Percentiles rank a stretch among this genome's conserved stretches.
These are phyloP conservation scores for Brachyhypopomus gauderio DNA, from an alignment of 2,113 vertebrate genomes.

Conservation along the genomic window DNA sequence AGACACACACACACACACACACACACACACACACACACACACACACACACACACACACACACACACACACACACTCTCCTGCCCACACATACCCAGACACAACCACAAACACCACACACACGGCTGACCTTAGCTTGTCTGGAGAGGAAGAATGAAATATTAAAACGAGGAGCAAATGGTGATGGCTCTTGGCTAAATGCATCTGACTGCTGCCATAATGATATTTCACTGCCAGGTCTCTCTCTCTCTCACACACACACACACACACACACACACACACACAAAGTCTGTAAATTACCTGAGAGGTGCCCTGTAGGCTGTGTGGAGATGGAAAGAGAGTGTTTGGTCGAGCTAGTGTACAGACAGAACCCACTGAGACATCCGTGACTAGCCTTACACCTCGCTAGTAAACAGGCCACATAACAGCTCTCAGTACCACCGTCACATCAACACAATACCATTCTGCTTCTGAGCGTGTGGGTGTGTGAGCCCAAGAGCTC, in stretches of 20 bases:
- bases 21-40: not conserved
- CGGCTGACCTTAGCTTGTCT: conserved; percentile 1
- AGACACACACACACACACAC: not conserved
- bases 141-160: conserved; percentile 19
- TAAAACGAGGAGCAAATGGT: conserved; percentile 39
- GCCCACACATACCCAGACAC: not conserved
- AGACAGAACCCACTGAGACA: not conserved
- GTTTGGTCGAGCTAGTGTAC: not conserved
- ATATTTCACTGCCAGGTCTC: conserved; percentile 59
- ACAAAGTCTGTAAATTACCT: not conserved
- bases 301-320: not conserved
- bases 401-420: not conserved
- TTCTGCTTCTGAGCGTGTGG: no score
- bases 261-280: not conserved
- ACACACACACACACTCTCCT: not conserved
- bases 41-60: not conserved
- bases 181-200: conserved; percentile 47
- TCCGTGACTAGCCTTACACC: not conserved
- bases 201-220: conserved; percentile 52
- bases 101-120: not conserved
- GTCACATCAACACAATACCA: no score
- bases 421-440: no score
- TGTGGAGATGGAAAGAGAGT: not conserved
- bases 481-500: no score
- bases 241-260: conserved; percentile 12